Evolutionary conservation across 2,888 invertebrate species (phyloP), one percentile per base, ranked within the genome.

Genomic region (Napeogenes inachia): DNA sequence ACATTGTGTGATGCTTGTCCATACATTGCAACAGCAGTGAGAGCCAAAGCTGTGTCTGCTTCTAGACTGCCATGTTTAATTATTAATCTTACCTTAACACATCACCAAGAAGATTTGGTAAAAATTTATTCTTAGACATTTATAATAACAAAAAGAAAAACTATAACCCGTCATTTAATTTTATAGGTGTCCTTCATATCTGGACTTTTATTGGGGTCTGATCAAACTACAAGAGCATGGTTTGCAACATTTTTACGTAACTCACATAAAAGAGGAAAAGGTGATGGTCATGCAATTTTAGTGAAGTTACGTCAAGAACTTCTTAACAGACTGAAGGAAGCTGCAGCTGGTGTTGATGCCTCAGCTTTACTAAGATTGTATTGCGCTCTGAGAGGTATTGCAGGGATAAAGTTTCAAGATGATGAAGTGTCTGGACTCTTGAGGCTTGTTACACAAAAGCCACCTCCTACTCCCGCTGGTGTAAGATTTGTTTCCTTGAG

Each of bases 401-500:
- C 98, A 0, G 96, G 96, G 1, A 95, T 98, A 13, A 98, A 98
- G 93, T 96, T 91, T 77, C 96, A 96, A 78, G 98, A 98, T 78
- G 98, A 98, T 71, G 99, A 99, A 91, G 94, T 97, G 32, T 92
- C 93, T 61, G 92, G 95, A 56, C 91, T 99, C 42, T 93, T 98
- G 13, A 94, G 96, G 75, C 88, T 99, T 54, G 92, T 98, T 21
- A 98, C 98, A 0, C 95, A 96, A 42, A 96, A 96, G 75, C 97
- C 97, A 1, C 95, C 95, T 30, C 95, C 97, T 0, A 96, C 96
- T n/a, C 95, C 96, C 33, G 96, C 97, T 42, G 98, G 98, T 10
- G 97, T 97, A 6, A 91, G 98, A 77, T 98, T 98, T 82, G 97
- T 98, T 0, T 97, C 98, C 0, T 92, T 98, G 46, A 97, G 97